These are phyloP conservation scores for Latrodectus elegans DNA, from an alignment of 2,888 invertebrate species.

Conservation along the genomic window DNA sequence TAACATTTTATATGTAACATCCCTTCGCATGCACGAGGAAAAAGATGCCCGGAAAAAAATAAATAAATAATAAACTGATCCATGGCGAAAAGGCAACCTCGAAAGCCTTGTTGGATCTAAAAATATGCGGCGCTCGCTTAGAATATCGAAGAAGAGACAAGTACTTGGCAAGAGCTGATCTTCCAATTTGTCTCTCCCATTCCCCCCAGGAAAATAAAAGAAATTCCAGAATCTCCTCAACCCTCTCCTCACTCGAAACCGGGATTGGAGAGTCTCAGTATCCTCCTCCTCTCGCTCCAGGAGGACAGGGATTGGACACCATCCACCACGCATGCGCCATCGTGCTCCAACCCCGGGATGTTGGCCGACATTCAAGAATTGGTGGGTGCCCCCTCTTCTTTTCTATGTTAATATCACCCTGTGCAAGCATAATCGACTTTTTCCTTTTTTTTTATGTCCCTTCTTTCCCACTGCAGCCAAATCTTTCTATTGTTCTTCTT, in stretches of 20 bases:
- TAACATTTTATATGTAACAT: neutral
- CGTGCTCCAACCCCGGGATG: neutral
- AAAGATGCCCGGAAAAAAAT: neutral
- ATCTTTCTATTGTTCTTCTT: constrained; percentile 46
- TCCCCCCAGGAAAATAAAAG: constrained; percentile 19
- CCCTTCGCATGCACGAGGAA: neutral
- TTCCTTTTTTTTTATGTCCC: neutral
- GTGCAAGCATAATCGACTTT: constrained; percentile 46
- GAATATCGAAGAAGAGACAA: constrained; percentile 23
- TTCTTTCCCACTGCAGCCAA: neutral
- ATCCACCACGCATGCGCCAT: constrained; percentile 57
- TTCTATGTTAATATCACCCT: constrained; percentile 52
- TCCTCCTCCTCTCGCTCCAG: constrained; percentile 44
- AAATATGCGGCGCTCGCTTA: constrained; percentile 43
- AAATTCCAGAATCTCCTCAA: constrained; percentile 29
- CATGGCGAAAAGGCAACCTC: constrained; percentile 1
- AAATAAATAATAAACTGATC: constrained; percentile 30
- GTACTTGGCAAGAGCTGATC: constrained; percentile 38
- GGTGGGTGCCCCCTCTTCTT: constrained; percentile 17
- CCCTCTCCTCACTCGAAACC: constrained; percentile 49
- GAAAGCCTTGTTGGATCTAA: constrained; percentile 46
- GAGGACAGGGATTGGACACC: constrained; percentile 52
- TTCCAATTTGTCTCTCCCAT: constrained; percentile 30
- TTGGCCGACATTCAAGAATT: constrained; percentile 43
- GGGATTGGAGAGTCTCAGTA: constrained; percentile 49